Base-by-base conservation (phyloP, 2,797 vertebrate species). In the Liparis tanakae region DNA sequence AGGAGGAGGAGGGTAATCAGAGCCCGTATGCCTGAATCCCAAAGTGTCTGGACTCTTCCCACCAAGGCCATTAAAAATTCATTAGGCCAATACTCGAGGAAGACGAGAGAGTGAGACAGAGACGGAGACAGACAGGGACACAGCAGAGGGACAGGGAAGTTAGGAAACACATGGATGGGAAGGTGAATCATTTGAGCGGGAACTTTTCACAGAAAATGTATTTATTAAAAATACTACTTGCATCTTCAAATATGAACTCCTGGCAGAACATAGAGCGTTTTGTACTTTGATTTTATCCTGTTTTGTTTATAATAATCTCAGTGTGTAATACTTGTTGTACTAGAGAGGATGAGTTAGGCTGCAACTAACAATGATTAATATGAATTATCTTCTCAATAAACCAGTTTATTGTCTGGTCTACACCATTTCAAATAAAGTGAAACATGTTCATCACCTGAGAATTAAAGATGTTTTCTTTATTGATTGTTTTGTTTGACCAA, bases 51-150 rank as follows among this genome's bases (percentile, higher is more conserved):
- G 83, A 90, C 84, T 92, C 81, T 89, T 93, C 92, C 91, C 89
- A 89, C 84, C 69, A 89, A 86, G 82, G 85, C 83, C 82, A 91
- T 93, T 93, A 93, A 92, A 91, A 87, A 94, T 94, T 91, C 86
- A 93, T 88, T 83, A 89, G 74, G 68, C 79, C 79, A 76, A 87
- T 84, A 85, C 67, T 72, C 18, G 46, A 79, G 69, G 67, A 83
- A 67, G 71, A 79, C 74, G 51, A 60, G 62, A 69, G 72, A 75
- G 70, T 62, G 79, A 84, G 80, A 81, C 43, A 73, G 22, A 34
- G n/a, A 70, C 22, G 68, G 55, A 65, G 54, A 70, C 15, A 83
- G 58, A 74, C 22, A 53, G 53, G 41, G 57, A 77, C 66, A 74
- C 1, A 15, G 14, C 10, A 76, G 34, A 70, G 68, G 60, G 78